Conservation (phyloP, 2,113 vertebrate species). For the Hypocryptadius cinnamomeus region DNA sequence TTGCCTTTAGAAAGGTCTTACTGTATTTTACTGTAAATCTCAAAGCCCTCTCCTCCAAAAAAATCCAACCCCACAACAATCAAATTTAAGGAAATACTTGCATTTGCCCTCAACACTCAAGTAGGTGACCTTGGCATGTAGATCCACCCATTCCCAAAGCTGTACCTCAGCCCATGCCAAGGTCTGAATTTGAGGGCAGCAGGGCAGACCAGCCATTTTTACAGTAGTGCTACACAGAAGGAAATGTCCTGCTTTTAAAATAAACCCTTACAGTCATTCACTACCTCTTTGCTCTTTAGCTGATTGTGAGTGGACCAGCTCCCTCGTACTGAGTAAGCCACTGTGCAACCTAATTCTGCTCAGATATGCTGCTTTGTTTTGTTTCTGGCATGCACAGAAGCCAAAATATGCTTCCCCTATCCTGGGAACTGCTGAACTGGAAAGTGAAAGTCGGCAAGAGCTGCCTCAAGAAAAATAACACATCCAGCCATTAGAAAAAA, state of each 20-base stretch:
- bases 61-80: not conserved
- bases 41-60: not conserved
- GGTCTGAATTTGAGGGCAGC: not conserved
- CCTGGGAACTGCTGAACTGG: not conserved
- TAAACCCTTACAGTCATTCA: not conserved
- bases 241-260: not conserved
- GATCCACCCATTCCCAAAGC: not conserved
- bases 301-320: not conserved
- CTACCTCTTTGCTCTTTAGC: not conserved
- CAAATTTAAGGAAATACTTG: not conserved
- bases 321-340: not conserved
- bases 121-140: not conserved
- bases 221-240: not conserved
- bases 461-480: not conserved
- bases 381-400: not conserved
- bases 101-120: rapidly evolving
- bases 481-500: not conserved
- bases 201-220: not conserved
- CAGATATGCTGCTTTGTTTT: not conserved
- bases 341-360: not conserved
- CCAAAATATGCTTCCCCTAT: not conserved
- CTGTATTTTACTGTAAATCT: not conserved
- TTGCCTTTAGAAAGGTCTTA: not conserved
- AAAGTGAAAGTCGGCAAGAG: not conserved
- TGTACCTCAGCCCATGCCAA: not conserved